phyloP scores from a whole-genome alignment of 2,113 vertebrate genomes.

The Elaphurus davidianus region DNA sequence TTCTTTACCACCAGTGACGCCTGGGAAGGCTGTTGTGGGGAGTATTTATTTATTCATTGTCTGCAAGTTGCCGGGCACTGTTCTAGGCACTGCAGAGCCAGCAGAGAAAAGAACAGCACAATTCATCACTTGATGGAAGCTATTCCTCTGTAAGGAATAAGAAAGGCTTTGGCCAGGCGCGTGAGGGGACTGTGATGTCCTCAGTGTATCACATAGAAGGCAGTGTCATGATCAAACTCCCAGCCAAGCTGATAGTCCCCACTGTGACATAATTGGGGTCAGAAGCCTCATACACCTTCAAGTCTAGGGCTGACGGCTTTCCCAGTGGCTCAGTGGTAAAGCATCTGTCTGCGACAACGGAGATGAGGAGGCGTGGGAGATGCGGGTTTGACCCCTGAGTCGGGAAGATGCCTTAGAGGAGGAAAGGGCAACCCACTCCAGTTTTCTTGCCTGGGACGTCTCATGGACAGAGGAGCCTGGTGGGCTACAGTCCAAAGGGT shows the following conservation, averaged over 20 bases:
- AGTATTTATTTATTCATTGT: background rate
- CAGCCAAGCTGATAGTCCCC: background rate
- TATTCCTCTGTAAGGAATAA: background rate
- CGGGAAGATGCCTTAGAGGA: background rate
- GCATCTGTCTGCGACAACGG: background rate
- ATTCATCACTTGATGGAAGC: background rate
- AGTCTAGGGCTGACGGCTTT: background rate
- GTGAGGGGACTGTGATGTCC: rapidly evolving
- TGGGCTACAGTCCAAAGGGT: background rate
- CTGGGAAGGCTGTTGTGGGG: background rate
- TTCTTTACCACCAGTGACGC: background rate
- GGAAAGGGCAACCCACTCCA: background rate
- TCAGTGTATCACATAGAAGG: background rate
- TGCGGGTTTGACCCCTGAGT: background rate
- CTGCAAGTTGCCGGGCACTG: background rate
- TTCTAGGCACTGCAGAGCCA: background rate
- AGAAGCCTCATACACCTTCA: background rate
- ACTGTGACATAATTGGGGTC: rapidly evolving
- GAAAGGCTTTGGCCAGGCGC: background rate
- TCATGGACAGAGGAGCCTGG: background rate
- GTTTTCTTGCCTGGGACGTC: background rate
- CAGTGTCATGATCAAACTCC: background rate
- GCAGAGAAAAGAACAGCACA: too few relatives aligned
- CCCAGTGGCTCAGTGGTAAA: background rate
- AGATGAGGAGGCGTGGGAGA: background rate